These are phyloP conservation scores for Trichogramma pretiosum DNA, from an alignment of 1,140 invertebrate species.

Conservation along the genomic window DNA sequence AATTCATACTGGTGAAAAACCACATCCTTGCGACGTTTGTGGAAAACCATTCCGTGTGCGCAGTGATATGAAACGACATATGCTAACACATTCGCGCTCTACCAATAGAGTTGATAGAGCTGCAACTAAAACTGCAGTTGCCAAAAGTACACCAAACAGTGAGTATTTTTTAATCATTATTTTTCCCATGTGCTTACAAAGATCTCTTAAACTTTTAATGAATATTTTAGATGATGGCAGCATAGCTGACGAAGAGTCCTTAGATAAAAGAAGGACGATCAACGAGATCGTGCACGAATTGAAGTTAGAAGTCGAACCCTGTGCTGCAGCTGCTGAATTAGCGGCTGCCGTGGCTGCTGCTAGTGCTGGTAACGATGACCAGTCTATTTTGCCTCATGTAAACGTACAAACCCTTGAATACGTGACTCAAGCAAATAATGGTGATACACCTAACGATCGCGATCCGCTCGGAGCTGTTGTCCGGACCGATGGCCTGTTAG, in stretches of 20 bases:
- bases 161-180: neutral
- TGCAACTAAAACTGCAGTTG: conserved; percentile 3
- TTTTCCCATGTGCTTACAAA: neutral
- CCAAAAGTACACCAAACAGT: conserved; percentile 6
- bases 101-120: conserved; percentile 24
- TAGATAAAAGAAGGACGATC: conserved; percentile 30
- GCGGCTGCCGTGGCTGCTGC: conserved; percentile 30
- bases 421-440: conserved; percentile 2
- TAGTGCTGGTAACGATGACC: conserved; percentile 31
- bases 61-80: conserved; percentile 82
- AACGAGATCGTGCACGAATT: conserved; percentile 39
- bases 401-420: conserved; percentile 35
- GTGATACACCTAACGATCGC: conserved; percentile 23
- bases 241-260: conserved; percentile 16
- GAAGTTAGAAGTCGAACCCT: conserved; percentile 37
- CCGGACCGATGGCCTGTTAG: no score
- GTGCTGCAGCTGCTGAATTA: conserved; percentile 30
- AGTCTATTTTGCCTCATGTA: conserved; percentile 38
- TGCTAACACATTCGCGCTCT: conserved; percentile 62
- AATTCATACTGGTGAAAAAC: conserved; percentile 84
- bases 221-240: conserved; percentile 23
- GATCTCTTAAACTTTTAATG: no score
- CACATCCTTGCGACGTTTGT: conserved; percentile 67
- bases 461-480: conserved; percentile 40
- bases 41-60: conserved; percentile 75